Base-by-base conservation (phyloP, 2,113 vertebrate species). In the Ondatra zibethicus region DNA sequence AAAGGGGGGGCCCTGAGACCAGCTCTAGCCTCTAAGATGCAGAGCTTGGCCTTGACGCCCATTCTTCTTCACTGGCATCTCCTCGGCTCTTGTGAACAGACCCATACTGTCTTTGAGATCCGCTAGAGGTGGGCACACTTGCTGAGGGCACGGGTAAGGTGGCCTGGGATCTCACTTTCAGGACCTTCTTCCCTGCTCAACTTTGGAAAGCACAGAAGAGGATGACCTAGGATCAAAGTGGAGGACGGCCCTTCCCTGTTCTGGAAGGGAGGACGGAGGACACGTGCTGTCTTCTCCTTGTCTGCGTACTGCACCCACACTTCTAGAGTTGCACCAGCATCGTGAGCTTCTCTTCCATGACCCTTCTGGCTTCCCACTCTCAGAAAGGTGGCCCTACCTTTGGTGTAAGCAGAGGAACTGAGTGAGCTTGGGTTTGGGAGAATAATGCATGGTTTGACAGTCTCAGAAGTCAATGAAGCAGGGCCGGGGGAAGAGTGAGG, bases 81-180 rank as follows among this genome's bases (percentile, higher is more conserved):
- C 33, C 29, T 14, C 0, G 1, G 23, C 14, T 50, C 33, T 45
- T 29, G 0, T 1, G 3, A 81, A 47, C 4, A 55, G 50, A 13
- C 42, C 50, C 68, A 52, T 19, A 39, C 50, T 45, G 27, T 47
- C 50, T 84, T 52, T 50, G 50, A 33, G 52, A 11, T 65, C 25
- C 52, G 1, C 5, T 27, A 16, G 36, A 39, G 27, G 16, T 36
- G 55, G 7, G 55, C 7, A 29, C 0, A 55, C 5, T 16, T 66
- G 72, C 29, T 63, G 33, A 31, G 76, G 89, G 27, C 13, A 47
- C n/a, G 73, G 61, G 16, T 90, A 58, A n/a, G 42, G 0, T 39
- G 45, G 9, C 39, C 29, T 76, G 10, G 3, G 14, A 42, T 89
- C 85, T 90, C 61, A 73, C 39, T 33, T 52, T 66, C 45, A 73